These are phyloP conservation scores for Scarus forsteni DNA, from an alignment of 2,797 vertebrate species.

Conservation along the genomic window DNA sequence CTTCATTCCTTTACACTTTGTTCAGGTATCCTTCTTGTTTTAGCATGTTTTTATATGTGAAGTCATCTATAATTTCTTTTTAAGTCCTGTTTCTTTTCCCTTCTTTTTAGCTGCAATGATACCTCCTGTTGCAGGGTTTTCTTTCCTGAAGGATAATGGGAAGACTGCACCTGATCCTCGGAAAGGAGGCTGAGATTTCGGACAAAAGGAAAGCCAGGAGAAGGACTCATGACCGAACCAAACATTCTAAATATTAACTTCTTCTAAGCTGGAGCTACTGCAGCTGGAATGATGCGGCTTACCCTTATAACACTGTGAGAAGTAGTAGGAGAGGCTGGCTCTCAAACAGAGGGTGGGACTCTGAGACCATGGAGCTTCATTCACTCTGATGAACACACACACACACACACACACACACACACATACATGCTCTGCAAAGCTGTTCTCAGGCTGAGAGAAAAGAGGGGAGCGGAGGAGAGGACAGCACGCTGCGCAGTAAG, in stretches of 20 bases:
- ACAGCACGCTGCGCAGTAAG: constrained; percentile 68
- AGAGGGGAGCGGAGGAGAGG: constrained; percentile 59
- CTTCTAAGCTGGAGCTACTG: constrained; percentile 25
- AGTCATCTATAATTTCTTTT: background rate
- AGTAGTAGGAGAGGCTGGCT: constrained; percentile 77
- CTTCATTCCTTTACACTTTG: background rate
- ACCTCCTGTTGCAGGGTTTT: constrained; percentile 18
- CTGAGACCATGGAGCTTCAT: constrained; percentile 78
- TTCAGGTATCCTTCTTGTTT: background rate
- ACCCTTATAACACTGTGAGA: constrained; percentile 58
- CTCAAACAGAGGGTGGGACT: constrained; percentile 73
- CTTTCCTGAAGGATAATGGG: constrained; percentile 30
- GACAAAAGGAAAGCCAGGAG: constrained; percentile 4
- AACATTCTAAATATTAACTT: constrained; percentile 24
- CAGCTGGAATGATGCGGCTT: constrained; percentile 44
- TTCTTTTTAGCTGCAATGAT: constrained; percentile 14
- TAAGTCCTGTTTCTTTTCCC: constrained; percentile 16
- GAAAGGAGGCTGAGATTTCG: constrained; percentile 36
- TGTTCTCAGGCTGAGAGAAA: constrained; percentile 67
- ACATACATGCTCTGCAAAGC: constrained; percentile 47
- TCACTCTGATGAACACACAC: constrained; percentile 70
- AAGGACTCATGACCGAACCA: background rate
- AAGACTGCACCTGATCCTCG: constrained; percentile 50
- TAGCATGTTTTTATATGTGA: background rate
- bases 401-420: constrained; percentile 51